These are phyloP conservation scores for Erythrocercus mccallii DNA, from an alignment of 2,113 vertebrate genomes.

Conservation along the genomic window DNA sequence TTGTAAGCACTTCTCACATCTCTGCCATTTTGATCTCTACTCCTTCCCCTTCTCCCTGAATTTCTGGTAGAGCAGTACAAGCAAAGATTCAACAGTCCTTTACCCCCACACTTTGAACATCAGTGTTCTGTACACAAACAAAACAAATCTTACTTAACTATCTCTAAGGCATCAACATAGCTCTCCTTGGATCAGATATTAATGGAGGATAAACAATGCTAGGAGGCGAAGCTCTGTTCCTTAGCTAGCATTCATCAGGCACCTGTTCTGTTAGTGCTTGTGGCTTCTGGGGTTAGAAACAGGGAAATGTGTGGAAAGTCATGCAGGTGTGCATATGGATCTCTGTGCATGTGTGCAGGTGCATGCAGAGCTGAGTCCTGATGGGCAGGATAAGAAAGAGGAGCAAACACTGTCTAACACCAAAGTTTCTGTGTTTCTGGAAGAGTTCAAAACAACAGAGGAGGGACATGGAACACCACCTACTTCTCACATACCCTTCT, in stretches of 20 bases:
- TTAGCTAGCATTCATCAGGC: not conserved
- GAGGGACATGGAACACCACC: not conserved
- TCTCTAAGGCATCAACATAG: not conserved
- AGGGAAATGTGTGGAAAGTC: not conserved
- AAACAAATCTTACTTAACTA: not conserved
- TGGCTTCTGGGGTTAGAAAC: not conserved
- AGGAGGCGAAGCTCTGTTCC: not conserved
- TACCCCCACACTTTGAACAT: not conserved
- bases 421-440: not conserved
- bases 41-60: not conserved
- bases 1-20: not conserved
- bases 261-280: not conserved
- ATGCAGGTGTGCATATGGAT: accelerated
- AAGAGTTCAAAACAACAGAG: not conserved
- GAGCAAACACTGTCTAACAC: not conserved
- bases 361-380: not conserved
- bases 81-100: not conserved
- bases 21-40: not conserved
- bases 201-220: not conserved
- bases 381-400: not conserved
- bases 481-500: not conserved
- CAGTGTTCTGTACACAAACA: not conserved
- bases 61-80: not conserved
- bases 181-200: not conserved
- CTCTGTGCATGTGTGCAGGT: not conserved